These are phyloP conservation scores for Diplosoma virens DNA, from an alignment of 23 tunicate species.

Conservation along the genomic window DNA sequence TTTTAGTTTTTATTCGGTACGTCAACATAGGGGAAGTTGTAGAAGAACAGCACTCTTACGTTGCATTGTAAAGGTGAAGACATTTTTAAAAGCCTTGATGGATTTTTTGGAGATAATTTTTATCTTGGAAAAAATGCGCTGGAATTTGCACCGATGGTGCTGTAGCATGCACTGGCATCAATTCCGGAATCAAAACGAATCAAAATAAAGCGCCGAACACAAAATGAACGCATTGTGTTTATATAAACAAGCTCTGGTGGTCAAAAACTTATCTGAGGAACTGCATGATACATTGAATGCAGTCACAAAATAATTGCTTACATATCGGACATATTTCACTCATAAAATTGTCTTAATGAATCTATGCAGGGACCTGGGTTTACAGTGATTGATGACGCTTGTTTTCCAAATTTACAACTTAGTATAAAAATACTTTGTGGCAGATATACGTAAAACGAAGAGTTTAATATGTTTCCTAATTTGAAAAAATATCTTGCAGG, in stretches of 20 bases:
- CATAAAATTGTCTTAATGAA: background rate
- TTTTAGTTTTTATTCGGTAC: background rate
- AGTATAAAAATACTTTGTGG: too few relatives aligned
- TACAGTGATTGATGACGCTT: background rate
- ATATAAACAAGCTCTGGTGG: background rate
- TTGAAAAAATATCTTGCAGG: background rate
- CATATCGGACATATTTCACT: background rate
- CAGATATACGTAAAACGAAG: too few relatives aligned
- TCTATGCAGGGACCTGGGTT: background rate
- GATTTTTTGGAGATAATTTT: background rate
- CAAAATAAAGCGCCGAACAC: too few relatives aligned
- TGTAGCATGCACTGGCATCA: too few relatives aligned
- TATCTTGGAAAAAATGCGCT: too few relatives aligned
- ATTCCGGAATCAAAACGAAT: too few relatives aligned
- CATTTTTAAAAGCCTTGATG: background rate
- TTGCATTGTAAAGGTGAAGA: background rate
- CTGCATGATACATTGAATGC: background rate
- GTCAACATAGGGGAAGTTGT: background rate
- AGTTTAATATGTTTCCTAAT: too few relatives aligned
- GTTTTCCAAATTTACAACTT: too few relatives aligned
- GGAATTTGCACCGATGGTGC: too few relatives aligned
- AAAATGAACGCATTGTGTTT: too few relatives aligned
- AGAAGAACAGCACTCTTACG: background rate
- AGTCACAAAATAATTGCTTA: background rate
- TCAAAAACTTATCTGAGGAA: background rate